Percentiles rank a stretch among this genome's conserved stretches.
phyloP scores from a whole-genome alignment of 2,888 invertebrate species.

The Dromius quadrimaculatus region DNA sequence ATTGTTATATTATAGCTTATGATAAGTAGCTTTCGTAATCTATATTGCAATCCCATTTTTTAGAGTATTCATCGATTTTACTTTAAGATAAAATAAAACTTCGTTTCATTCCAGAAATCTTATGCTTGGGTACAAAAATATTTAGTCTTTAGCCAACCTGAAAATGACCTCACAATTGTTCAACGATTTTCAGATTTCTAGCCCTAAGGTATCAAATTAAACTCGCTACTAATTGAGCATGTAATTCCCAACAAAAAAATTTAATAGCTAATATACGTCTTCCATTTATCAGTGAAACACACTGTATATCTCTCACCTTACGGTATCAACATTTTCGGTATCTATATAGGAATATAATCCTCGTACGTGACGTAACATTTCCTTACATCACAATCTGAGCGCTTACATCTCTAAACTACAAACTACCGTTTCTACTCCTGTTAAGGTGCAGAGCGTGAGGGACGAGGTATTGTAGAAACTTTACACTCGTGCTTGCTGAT shows the following conservation, averaged over 20 bases:
- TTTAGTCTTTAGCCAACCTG: no score
- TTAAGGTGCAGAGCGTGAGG: background rate
- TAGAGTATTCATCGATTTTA: no score
- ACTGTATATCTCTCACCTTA: conserved; percentile 4
- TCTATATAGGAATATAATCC: conserved; percentile 22
- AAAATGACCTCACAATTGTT: no score
- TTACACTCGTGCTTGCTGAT: conserved; percentile 39
- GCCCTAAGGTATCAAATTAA: no score
- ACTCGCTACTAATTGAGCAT: no score
- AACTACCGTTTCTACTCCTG: conserved; percentile 4
- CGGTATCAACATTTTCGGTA: conserved; percentile 17
- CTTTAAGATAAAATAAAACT: no score
- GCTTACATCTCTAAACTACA: conserved; percentile 19
- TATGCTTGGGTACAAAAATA: no score
- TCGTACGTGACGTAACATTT: conserved; percentile 34
- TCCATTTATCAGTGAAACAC: background rate
- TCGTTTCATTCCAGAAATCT: no score
- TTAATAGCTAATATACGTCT: background rate
- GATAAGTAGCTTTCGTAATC: no score
- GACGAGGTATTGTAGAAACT: conserved; percentile 30
- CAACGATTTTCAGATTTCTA: no score
- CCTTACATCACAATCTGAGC: conserved; percentile 14
- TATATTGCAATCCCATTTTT: conserved; percentile 17
- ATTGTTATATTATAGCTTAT: conserved; percentile 15
- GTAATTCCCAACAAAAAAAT: no score